Conservation (phyloP, 2,113 vertebrate species). For the Spilogale gracilis region DNA sequence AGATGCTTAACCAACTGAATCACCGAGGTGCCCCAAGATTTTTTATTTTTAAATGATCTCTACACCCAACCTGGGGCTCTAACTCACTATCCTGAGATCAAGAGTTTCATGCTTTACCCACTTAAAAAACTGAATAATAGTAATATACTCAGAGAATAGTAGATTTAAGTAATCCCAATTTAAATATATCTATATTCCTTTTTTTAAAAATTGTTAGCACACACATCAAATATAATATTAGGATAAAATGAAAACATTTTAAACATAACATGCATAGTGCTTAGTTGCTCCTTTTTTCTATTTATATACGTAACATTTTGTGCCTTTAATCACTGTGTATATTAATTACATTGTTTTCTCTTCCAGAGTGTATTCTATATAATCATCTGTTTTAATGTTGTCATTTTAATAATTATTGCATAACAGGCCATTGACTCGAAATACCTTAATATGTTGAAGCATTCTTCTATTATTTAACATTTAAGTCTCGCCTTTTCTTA, state of each 20-base stretch:
- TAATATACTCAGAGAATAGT: conserved; percentile 61
- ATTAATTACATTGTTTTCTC: background rate
- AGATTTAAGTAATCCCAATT: conserved; percentile 38
- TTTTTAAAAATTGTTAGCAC: background rate
- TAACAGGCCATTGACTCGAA: background rate
- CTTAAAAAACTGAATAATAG: background rate
- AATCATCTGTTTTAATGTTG: background rate
- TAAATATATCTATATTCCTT: background rate
- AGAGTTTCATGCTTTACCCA: background rate
- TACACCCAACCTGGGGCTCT: background rate
- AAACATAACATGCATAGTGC: background rate
- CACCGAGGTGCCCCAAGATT: background rate
- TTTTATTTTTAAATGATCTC: background rate
- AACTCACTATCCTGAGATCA: background rate
- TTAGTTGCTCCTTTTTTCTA: background rate
- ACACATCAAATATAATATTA: background rate
- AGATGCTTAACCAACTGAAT: background rate
- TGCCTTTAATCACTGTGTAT: conserved; percentile 17
- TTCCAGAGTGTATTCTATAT: background rate
- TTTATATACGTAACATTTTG: conserved; percentile 35
- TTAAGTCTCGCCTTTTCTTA: background rate
- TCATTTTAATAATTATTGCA: background rate
- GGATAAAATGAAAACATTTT: conserved; percentile 48
- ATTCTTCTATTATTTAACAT: conserved; percentile 16
- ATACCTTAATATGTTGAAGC: background rate